Percentiles rank a stretch among this genome's conserved stretches.
These are phyloP conservation scores for Acronicta psi DNA, from an alignment of 2,888 invertebrate genomes.

Conservation along the genomic window DNA sequence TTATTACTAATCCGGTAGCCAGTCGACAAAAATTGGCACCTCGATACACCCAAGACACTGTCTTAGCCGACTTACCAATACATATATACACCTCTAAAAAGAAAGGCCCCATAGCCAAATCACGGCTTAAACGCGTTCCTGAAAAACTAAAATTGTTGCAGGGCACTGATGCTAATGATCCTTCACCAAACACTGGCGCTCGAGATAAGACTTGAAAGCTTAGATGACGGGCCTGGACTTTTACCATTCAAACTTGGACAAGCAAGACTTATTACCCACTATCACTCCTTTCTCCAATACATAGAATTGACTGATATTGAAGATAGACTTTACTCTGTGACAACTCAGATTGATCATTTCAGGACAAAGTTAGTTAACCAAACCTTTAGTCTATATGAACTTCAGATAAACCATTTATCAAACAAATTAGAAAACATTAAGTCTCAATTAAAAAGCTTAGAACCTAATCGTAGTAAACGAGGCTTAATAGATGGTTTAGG, in stretches of 20 bases:
- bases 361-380: not conserved
- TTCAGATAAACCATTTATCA: not conserved
- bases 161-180: conserved; percentile 1
- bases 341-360: not conserved
- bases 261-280: not conserved
- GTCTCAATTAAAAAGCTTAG: not conserved
- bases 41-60: conserved; percentile 1
- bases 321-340: not conserved
- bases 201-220: conserved; percentile 1
- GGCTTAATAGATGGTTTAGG: conserved; percentile 1
- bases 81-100: conserved; percentile 2
- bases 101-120: conserved; percentile 4
- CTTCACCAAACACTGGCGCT: not conserved
- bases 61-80: not conserved
- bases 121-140: conserved; percentile 1
- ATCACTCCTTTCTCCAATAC: not conserved
- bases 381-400: conserved; percentile 1
- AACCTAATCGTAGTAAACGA: not conserved
- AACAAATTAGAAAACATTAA: not conserved
- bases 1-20: not conserved
- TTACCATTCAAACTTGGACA: not conserved
- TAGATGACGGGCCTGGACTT: conserved; percentile 1
- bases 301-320: not conserved
- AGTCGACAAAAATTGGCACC: not conserved
- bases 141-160: conserved; percentile 4